Base-by-base conservation (phyloP, 2,113 vertebrate genomes). In the Misgurnus mizolepis region DNA sequence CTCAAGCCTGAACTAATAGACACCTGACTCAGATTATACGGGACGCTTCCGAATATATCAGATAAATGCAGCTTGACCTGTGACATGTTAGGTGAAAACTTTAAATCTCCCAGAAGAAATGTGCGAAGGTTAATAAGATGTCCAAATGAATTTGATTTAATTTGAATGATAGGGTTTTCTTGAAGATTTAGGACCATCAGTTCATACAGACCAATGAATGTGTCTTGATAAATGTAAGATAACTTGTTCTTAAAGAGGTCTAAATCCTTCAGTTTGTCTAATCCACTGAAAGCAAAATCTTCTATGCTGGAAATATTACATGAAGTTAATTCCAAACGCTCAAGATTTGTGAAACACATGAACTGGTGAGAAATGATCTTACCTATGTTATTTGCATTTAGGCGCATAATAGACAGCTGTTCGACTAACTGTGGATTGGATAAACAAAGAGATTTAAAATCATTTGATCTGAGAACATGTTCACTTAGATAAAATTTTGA, bases 31-130 rank as follows among this genome's bases (percentile, higher is more conserved):
- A 80, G 71, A 22, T 80, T 50, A 66, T 34, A 41, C 45, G 62
- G 62, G 66, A 80, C 49, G 7, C 18, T 34, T 34, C 62, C 18
- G 56, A 80, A 80, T 8, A 80, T 39, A 10, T 67, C 15, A 17
- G 49, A 73, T 34, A 80, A 65, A n/a, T 67, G 3, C 39, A 70
- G 60, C 5, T 18, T 74, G 43, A 56, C 74, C 9, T 56, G 27
- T 18, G 47, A 17, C 10, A 18, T 18, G 3, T 5, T 9, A 11
- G 64, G 62, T 14, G 70, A 49, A 3, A 11, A n/a, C 7, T n/a
- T 17, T n/a, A 67, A 14, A 47, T 64, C 64, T 34, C 27, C 27
- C 27, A 34, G 27, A 34, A 34, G 27, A 34, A 34, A 34, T 34
- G 27, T 34, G 27, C 27, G 3, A 34, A 34, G 27, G 27, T 34